phyloP scores from a whole-genome alignment of 1,140 invertebrate species.

The Neomicropteryx cornuta region DNA sequence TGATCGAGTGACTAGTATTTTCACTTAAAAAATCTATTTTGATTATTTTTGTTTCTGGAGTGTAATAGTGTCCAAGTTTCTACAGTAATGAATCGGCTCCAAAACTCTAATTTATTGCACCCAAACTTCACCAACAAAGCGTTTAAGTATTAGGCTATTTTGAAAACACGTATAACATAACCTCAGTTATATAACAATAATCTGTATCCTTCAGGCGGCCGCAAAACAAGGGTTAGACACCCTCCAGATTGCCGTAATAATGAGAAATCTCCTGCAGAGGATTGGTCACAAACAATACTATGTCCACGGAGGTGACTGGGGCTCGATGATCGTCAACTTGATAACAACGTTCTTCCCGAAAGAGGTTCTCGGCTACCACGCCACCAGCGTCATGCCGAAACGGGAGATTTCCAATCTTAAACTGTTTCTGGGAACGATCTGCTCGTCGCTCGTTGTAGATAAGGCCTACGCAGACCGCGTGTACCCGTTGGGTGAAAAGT shows the following conservation, averaged over 20 bases:
- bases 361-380: conserved; percentile 41
- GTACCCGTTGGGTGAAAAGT: conserved; percentile 43
- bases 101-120: no score
- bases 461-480: conserved; percentile 42
- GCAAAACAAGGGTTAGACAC: conserved; percentile 47
- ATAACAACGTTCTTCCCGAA: conserved; percentile 59
- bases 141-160: no score
- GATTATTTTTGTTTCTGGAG: no score
- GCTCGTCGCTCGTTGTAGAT: conserved; percentile 23
- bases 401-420: conserved; percentile 11
- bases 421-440: conserved; percentile 20
- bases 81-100: no score
- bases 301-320: conserved; percentile 79
- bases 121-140: no score
- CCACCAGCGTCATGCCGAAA: conserved; percentile 17
- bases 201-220: conserved; percentile 40
- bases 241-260: conserved; percentile 56
- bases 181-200: no score
- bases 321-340: conserved; percentile 45
- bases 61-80: no score
- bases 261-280: conserved; percentile 74
- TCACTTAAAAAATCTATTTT: no score
- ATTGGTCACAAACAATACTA: conserved; percentile 67
- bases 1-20: no score
- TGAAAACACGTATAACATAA: no score